phyloP scores from a whole-genome alignment of 2,797 vertebrate species.

The Pyrocephalus nanus region DNA sequence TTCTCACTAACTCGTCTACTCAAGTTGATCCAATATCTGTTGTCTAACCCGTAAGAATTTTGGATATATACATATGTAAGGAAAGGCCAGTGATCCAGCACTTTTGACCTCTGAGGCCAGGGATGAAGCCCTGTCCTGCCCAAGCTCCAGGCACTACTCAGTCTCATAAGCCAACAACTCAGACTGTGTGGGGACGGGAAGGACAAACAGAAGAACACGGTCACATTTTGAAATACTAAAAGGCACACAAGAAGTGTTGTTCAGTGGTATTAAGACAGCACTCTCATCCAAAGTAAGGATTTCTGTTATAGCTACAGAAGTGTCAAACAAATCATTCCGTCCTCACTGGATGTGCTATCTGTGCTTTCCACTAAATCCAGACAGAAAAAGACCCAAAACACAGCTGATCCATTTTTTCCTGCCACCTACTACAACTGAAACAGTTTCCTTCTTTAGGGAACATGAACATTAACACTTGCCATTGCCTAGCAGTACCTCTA shows the following conservation, averaged over 20 bases:
- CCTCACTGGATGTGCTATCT: constrained; percentile 2
- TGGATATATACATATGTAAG: background rate
- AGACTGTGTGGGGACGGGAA: background rate
- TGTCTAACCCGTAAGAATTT: background rate
- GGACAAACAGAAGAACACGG: background rate
- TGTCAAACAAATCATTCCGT: constrained; percentile 45
- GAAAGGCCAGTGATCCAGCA: background rate
- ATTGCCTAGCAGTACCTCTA: background rate
- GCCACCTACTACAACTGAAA: constrained; percentile 45
- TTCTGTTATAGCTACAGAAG: constrained; percentile 31
- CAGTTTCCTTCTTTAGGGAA: background rate
- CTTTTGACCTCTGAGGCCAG: background rate
- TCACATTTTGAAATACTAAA: background rate
- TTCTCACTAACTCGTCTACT: background rate
- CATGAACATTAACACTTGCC: background rate
- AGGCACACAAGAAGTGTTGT: background rate
- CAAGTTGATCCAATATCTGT: background rate
- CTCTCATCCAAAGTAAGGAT: constrained; percentile 1
- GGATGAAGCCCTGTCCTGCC: background rate
- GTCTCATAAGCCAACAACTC: background rate
- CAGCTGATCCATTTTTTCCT: constrained; percentile 49
- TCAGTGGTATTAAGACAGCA: constrained; percentile 20
- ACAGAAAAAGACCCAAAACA: constrained; percentile 55
- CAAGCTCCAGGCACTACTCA: background rate
- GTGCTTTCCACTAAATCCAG: constrained; percentile 29